Percentiles rank a stretch among this genome's conserved stretches.
phyloP scores from a whole-genome alignment of 2,888 invertebrate species.

The Anoncus sp. region DNA sequence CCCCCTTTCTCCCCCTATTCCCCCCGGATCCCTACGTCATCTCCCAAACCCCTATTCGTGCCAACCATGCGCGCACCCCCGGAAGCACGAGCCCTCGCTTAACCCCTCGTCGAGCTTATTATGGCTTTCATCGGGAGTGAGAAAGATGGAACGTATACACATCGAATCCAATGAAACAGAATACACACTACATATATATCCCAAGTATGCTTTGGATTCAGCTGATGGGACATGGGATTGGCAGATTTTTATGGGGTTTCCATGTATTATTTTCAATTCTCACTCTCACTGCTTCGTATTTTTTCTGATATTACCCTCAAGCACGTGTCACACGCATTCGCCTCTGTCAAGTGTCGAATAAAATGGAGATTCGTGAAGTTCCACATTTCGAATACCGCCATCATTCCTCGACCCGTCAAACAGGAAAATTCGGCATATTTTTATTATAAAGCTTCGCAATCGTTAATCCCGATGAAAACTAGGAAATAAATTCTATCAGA shows the following conservation, averaged over 20 bases:
- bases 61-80: constrained; percentile 61
- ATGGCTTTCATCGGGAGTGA: constrained; percentile 64
- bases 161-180: constrained; percentile 45
- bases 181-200: constrained; percentile 1
- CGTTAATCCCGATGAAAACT: too few species aligned
- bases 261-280: constrained; percentile 53
- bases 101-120: constrained; percentile 77
- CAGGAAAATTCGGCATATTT: neutral
- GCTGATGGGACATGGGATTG: constrained; percentile 59
- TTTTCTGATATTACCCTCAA: constrained; percentile 25
- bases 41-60: constrained; percentile 33
- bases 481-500: too few species aligned
- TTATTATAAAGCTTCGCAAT: too few species aligned
- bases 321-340: constrained; percentile 55
- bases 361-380: constrained; percentile 30
- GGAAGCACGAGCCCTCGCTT: constrained; percentile 69
- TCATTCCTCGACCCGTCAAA: neutral
- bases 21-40: constrained; percentile 38
- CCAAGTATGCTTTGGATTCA: constrained; percentile 38
- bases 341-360: constrained; percentile 37
- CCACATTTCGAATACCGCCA: neutral
- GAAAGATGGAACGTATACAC: neutral
- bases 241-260: constrained; percentile 65
- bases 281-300: constrained; percentile 1
- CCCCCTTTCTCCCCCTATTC: constrained; percentile 39